A percentile compares a stretch with the other conserved stretches of the same genome.
Conservation (phyloP, 2,888 invertebrate genomes). For the Cactoblastis cactorum region DNA sequence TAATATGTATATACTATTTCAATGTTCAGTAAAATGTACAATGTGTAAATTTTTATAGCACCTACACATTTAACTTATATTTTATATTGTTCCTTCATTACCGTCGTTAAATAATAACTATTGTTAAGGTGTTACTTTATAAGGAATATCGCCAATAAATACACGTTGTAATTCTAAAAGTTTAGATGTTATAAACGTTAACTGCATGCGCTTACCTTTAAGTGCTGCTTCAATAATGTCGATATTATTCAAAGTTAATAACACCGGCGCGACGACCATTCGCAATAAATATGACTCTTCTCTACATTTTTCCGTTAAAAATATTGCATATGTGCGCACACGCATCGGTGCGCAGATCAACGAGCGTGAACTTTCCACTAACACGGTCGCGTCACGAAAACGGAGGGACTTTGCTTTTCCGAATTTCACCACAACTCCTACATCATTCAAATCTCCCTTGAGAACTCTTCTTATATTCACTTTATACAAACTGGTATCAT, state of each 20-base stretch:
- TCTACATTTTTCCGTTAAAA: slow-evolving; percentile 49
- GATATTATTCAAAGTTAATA: slow-evolving; percentile 54
- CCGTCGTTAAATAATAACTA: not conserved
- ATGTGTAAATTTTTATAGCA: not conserved
- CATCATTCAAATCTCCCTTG: slow-evolving; percentile 64
- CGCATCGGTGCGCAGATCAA: slow-evolving; percentile 48
- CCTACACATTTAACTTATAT: not conserved
- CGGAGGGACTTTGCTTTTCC: slow-evolving; percentile 46
- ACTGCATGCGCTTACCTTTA: slow-evolving; percentile 51
- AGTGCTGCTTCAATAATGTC: slow-evolving; percentile 61
- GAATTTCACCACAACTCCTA: slow-evolving; percentile 52
- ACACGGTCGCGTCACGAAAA: slow-evolving; percentile 58
- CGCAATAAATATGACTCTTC: slow-evolving; percentile 35
- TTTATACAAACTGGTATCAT: slow-evolving; percentile 50
- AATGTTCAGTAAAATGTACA: not conserved
- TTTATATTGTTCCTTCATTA: not conserved
- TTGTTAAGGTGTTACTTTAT: not conserved
- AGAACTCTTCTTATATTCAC: slow-evolving; percentile 64
- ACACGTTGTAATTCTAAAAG: not conserved
- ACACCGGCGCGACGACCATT: slow-evolving; percentile 58
- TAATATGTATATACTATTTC: not conserved
- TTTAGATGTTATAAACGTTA: not conserved
- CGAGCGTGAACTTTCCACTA: slow-evolving; percentile 44
- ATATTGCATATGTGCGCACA: slow-evolving; percentile 59
- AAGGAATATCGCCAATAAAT: not conserved